Evolutionary conservation across 2,797 vertebrate species (phyloP).

Genomic region (Gallirallus australis): DNA sequence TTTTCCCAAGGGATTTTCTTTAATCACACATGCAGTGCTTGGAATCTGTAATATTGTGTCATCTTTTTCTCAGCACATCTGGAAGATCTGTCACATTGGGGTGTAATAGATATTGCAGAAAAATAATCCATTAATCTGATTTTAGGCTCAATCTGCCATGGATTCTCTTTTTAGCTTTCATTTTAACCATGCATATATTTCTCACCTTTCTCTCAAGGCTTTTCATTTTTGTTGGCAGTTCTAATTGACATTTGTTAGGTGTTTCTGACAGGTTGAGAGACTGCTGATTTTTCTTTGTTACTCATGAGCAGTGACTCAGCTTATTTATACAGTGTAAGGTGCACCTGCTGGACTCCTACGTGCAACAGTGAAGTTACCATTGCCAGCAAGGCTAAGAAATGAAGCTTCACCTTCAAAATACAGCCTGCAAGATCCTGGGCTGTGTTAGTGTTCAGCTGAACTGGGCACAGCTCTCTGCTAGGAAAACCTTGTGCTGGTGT

Average conservation of each 20-base stretch:
- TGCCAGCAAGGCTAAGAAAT: neutral
- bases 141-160: neutral
- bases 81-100: neutral
- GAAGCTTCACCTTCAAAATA: neutral
- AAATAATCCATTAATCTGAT: constrained; percentile 55
- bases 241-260: neutral
- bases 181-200: neutral
- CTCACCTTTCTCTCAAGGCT: neutral
- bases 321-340: neutral
- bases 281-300: neutral
- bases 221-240: neutral
- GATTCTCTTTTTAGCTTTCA: neutral
- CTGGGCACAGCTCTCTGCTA: neutral
- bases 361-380: neutral
- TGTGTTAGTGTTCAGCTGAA: neutral
- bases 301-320: constrained; percentile 35
- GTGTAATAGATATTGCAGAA: neutral
- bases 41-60: neutral
- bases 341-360: neutral
- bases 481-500: neutral
- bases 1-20: constrained; percentile 20
- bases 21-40: neutral
- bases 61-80: constrained; percentile 4
- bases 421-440: neutral
- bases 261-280: neutral